Evolutionary conservation across 2,797 vertebrate species (phyloP), one percentile per base, ranked within the genome.

Genomic region (Gallinago solitaria): DNA sequence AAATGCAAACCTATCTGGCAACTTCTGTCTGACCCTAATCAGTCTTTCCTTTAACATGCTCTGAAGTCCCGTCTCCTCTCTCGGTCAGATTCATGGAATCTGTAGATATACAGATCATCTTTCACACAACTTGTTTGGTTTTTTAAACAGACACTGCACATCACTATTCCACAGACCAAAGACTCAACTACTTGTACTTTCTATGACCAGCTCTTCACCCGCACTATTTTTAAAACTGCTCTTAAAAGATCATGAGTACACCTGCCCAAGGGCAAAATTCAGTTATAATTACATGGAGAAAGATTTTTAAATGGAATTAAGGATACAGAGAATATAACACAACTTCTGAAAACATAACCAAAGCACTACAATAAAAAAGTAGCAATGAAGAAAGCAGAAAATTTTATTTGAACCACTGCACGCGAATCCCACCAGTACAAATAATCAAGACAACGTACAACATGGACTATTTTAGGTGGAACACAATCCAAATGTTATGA

Each of bases 231-330:
- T 87, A 79, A 90, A 93, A 87, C 35, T 35, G 37, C 63, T 73
- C 63, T 79, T 82, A 59, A 63, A 95, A 90, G 41, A 65, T 30
- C 30, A 79, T 11, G 21, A 63, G 18, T 39, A 69, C 45, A 75
- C n/a, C 23, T 47, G 56, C 91, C 70, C 59, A 32, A 82, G 78
- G 63, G 63, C 43, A 92, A 71, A 82, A 87, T 80, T 87, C 3
- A 1, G 28, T 35, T 43, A 32, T 33, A 64, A 74, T 65, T 71
- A 87, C 33, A 65, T 1, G 11, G 61, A 67, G 18, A 60, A 70
- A 75, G 14, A 35, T 48, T 71, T 90, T 9, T 18, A 20, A 81
- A 78, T 23, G 8, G 14, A 93, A 64, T 73, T 65, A 69, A 84
- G 21, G 23, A n/a, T 45, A 78, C 0, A 35, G 14, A 70, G 25